Evolutionary conservation across 2,113 vertebrate genomes (phyloP).

Genomic region (Egretta garzetta): DNA sequence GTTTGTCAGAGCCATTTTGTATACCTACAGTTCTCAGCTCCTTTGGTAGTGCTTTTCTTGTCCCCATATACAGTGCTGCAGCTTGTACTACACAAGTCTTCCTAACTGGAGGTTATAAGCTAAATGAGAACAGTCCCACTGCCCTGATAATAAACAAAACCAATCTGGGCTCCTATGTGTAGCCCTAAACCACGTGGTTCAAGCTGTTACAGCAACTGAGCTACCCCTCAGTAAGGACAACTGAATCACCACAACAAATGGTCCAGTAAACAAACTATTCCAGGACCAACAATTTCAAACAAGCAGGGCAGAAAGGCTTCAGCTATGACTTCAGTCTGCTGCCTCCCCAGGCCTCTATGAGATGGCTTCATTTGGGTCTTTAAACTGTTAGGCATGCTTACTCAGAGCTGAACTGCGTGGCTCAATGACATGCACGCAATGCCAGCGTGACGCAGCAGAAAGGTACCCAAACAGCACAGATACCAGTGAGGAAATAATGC

Average conservation of each 20-base stretch:
- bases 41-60: background rate
- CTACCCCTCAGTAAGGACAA: background rate
- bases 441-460: background rate
- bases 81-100: background rate
- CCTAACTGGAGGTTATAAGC: background rate
- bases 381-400: background rate
- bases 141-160: background rate
- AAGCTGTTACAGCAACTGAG: background rate
- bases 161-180: background rate
- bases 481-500: background rate
- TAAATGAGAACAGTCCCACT: background rate
- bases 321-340: background rate
- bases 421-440: fast-evolving
- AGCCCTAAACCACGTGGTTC: background rate
- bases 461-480: background rate
- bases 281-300: background rate
- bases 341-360: background rate
- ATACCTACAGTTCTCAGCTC: background rate
- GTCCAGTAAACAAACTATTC: background rate
- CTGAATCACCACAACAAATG: background rate
- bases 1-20: background rate
- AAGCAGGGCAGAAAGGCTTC: background rate
- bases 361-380: background rate
- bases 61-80: background rate
- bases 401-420: background rate